Base-by-base conservation (phyloP, 92 coral and sea anemone genomes). In the Zoanthus gigantus region DNA sequence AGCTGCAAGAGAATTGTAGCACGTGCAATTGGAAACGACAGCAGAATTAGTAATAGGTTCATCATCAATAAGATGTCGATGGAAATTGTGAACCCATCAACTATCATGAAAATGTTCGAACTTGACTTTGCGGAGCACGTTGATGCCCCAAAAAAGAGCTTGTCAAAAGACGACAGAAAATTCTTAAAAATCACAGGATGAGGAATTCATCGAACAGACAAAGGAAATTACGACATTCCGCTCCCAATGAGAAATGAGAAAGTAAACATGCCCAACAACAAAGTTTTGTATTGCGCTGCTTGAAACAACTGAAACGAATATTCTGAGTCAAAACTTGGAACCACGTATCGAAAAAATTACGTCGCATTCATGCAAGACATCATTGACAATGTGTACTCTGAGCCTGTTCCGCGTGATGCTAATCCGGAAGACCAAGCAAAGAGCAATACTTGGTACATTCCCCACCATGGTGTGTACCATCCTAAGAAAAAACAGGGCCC, bases 311-410 rank as follows among this genome's bases (percentile, higher is more conserved):
- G 50, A 86, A 86, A 17, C 44, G 77, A 42, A 69, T 76, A 15
- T 77, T 86, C n/a, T 18, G 61, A 66, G 9, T 63, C 89, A 1
- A 72, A 86, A 23, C 69, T 6, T 47, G 52, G 52, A 47, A 47
- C 52, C 52, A 37, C 34, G 29, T 84, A 84, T 77, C 87, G 82
- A 53, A 65, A 74, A 11, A 84, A 89, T 50, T 90, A 90, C 37
- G 84, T 71, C 12, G 82, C 86, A 46, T 78, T 85, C 45, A 78
- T 93, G 91, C 28, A 74, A 8, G 88, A 91, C 32, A 77, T 93
- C 45, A 84, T 91, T n/a, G 73, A 78, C n/a, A 82, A 78, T 4
- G 91, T 93, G 6, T 79, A 57, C 76, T 89, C 92, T 1, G 93
- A 86, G 79, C 74, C n/a, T 34, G 67, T 17, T 42, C 80, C 79